Evolutionary conservation across 2,888 invertebrate genomes (phyloP), one percentile per base, ranked within the genome.

Genomic region (Eremobia ochroleuca): DNA sequence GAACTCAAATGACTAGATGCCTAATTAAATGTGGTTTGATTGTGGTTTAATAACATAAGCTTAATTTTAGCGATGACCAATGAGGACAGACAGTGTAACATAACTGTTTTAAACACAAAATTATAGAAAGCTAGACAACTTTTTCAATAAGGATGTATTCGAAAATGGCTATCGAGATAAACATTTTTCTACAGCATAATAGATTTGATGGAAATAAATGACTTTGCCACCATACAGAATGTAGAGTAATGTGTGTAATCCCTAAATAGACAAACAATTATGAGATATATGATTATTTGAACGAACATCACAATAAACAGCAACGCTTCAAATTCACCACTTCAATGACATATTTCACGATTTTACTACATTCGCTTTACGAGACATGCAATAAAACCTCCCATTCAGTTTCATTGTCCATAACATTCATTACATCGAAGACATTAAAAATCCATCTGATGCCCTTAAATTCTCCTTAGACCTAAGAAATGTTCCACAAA

Each of bases 381-480:
- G 46, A 77, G 49, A 67, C 18, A 71, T 73, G 34, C 13, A 34
- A 76, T 58, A 52, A 73, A 76, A 66, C 31, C n/a, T 25, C 9
- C 13, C 9, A 77, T 70, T 55, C 13, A 61, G 71, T 73, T 72
- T 67, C 34, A 68, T 9, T 58, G 31, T 58, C 31, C 9, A 52
- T 74, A 59, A 69, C 37, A 65, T 55, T 73, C 21, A 73, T 66
- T 71, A 55, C 43, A 64, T 52, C 13, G 49, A n/a, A 70, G 61
- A 83, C 77, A 85, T 70, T 84, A 76, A 82, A 84, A 85, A 82
- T 81, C 28, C 59, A 80, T 79, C 49, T 59, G 64, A 78, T 82
- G 79, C 85, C 85, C 73, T 87, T 86, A 76, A 84, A 87, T 82
- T 83, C 55, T 75, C 77, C 69, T 59, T 80, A 81, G 81, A 82